These are phyloP conservation scores for Rhingia rostrata DNA, from an alignment of 2,888 invertebrate species.

Conservation along the genomic window DNA sequence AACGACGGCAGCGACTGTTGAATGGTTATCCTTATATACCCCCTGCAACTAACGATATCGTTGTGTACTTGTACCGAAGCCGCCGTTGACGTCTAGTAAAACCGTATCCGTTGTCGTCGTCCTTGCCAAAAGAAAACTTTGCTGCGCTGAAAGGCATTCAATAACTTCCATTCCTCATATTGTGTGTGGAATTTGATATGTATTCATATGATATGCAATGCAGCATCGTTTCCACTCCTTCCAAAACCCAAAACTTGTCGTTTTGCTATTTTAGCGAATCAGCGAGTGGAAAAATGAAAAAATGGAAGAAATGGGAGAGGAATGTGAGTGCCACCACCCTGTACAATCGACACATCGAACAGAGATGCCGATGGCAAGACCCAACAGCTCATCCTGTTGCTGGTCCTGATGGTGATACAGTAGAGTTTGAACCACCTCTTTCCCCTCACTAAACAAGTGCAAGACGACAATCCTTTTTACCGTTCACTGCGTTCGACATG, in stretches of 20 bases:
- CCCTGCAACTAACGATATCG: constrained; percentile 37
- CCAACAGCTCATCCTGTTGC: constrained; percentile 67
- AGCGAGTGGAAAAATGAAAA: constrained; percentile 53
- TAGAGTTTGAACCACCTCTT: background rate
- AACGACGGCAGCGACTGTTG: constrained; percentile 26
- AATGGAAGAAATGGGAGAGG: background rate
- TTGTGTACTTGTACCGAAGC: background rate
- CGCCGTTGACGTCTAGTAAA: constrained; percentile 29
- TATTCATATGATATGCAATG: constrained; percentile 72
- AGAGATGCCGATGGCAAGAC: constrained; percentile 48
- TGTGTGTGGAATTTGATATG: constrained; percentile 72
- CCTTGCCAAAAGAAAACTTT: constrained; percentile 43
- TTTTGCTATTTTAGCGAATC: constrained; percentile 73
- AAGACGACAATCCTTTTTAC: constrained; percentile 65
- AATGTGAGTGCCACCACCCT: background rate
- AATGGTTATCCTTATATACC: constrained; percentile 37
- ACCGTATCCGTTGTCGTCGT: constrained; percentile 2
- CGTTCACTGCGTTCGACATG: constrained; percentile 73
- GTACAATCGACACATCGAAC: constrained; percentile 63
- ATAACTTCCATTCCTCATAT: constrained; percentile 71
- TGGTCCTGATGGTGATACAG: constrained; percentile 52
- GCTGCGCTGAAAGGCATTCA: constrained; percentile 61
- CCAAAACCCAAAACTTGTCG: constrained; percentile 26
- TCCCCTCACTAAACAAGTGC: constrained; percentile 9
- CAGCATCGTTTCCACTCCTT: constrained; percentile 56